Percentiles rank a stretch among this genome's conserved stretches.
Conservation (phyloP, 53 echinoderm and acorn worm species). For the Crossaster papposus region DNA sequence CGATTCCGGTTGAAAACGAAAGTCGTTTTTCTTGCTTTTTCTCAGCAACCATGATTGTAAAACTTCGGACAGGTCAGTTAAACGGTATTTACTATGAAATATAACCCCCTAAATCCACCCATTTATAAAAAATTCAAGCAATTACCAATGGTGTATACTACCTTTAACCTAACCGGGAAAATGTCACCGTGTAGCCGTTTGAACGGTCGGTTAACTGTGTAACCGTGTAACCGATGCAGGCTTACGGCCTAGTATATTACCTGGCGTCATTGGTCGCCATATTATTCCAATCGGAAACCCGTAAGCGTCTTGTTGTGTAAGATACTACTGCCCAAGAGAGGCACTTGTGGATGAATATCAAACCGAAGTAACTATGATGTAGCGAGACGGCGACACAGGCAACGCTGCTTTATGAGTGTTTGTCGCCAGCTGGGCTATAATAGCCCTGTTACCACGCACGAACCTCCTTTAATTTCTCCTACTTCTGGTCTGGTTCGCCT, state of each 20-base stretch:
- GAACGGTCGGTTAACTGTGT: no score
- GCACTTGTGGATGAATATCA: conserved; percentile 37
- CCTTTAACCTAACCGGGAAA: no score
- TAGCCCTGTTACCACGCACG: conserved; percentile 4
- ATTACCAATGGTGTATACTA: no score
- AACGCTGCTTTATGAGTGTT: conserved; percentile 7
- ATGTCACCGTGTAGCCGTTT: no score
- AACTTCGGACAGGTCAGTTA: no score
- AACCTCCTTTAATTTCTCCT: background rate
- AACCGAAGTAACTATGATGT: conserved; percentile 24
- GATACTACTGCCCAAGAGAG: conserved; percentile 44
- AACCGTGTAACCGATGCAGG: no score
- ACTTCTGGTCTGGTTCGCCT: background rate
- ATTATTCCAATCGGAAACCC: conserved; percentile 47
- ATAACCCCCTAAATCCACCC: no score
- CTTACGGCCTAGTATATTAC: background rate
- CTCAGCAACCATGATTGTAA: no score
- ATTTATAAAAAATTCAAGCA: no score
- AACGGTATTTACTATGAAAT: no score
- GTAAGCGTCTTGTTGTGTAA: conserved; percentile 62
- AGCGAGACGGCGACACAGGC: background rate
- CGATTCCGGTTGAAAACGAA: no score
- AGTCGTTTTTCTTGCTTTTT: no score
- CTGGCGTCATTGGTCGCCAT: background rate
- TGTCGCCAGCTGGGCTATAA: conserved; percentile 24